Evolutionary conservation across 2,888 invertebrate species (phyloP), one percentile per base, ranked within the genome.

Genomic region (Ormyrus labotus): DNA sequence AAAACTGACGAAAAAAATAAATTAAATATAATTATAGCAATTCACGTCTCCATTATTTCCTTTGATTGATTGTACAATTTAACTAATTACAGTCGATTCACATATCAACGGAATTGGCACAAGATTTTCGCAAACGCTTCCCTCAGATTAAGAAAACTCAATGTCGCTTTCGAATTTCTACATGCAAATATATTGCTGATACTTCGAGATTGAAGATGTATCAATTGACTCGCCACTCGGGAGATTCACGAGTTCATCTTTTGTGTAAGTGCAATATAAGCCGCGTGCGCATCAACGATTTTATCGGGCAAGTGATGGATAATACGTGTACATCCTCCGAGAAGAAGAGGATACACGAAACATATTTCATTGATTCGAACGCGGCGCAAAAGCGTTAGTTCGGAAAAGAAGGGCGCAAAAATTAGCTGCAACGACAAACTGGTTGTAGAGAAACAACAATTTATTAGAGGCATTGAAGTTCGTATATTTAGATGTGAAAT

Each of bases 241-340:
- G 19, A 73, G 13, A 55, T 74, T 34, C 11, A 11, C 51, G 60
- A 68, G 51, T 60, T 51, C 51, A 34, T 61, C 61, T 13, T 19
- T 53, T 61, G 50, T 19, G 11, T n/a, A 53, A 48, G 58, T 51
- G 9, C 9, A 55, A 53, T 68, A 4, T 19, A 50, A 34, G 3
- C 3, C 34, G 34, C 34, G 34, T 34, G 2, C 34, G 34, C 34
- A 4, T 34, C 53, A 6, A 11, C 51, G 64, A 70, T 77, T 70
- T 64, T 64, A 63, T 77, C 70, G 64, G 7, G 7, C 9, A 4
- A n/a, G 13, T 63, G 61, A 63, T 63, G 63, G 19, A 70, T 48
- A 63, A 76, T 69, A 63, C 11, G 60, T 57, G 64, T 69, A 63
- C 47, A 8, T 63, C 34, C 34, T 34, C 34, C 34, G 7, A 10